Percentiles rank a stretch among this genome's conserved stretches.
Conservation (phyloP, 2,113 vertebrate genomes). For the Oryzias curvinotus region DNA sequence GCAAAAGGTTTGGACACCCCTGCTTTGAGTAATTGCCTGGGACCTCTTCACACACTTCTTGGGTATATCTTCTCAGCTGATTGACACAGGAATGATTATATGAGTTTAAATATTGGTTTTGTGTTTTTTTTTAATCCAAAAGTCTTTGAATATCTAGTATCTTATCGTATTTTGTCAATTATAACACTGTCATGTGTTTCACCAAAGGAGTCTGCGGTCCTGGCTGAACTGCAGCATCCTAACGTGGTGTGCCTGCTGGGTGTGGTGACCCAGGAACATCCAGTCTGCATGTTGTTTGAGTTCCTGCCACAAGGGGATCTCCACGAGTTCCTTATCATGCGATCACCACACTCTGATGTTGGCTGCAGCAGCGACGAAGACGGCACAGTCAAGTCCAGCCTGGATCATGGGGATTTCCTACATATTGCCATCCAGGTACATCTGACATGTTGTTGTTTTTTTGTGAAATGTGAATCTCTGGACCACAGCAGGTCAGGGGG, state of each 20-base stretch:
- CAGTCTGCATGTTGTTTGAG: slow-evolving; percentile 94
- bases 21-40: too few species aligned
- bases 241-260: slow-evolving; percentile 95
- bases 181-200: neutral
- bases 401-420: slow-evolving; percentile 95
- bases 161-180: neutral
- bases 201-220: slow-evolving; percentile 81
- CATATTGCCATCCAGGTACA: slow-evolving; percentile 87
- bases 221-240: slow-evolving; percentile 92
- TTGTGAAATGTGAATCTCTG: too few species aligned
- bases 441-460: too few species aligned
- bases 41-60: too few species aligned
- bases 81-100: too few species aligned
- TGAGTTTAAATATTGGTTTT: too few species aligned
- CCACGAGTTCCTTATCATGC: slow-evolving; percentile 98
- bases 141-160: neutral
- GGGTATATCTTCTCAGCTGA: too few species aligned
- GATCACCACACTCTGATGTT: slow-evolving; percentile 93
- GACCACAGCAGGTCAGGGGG: too few species aligned
- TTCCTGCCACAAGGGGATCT: slow-evolving; percentile 94
- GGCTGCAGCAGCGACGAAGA: slow-evolving; percentile 98
- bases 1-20: too few species aligned
- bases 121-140: neutral
- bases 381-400: slow-evolving; percentile 92
- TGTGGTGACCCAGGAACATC: slow-evolving; percentile 94